Evolutionary conservation across 2,113 vertebrate species (phyloP).

Genomic region (Orthonyx spaldingii): DNA sequence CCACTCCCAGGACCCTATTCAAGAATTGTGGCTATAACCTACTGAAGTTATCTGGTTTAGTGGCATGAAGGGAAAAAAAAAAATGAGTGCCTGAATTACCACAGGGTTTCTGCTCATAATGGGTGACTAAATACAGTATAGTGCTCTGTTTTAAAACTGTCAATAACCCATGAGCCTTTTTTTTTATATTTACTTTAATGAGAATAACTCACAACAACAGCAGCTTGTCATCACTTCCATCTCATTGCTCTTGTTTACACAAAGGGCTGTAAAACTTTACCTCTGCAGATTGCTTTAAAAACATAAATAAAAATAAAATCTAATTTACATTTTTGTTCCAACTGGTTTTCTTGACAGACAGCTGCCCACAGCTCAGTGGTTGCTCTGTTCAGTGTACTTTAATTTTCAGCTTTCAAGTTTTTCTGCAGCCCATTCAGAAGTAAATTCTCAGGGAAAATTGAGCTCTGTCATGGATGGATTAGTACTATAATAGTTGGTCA

Average conservation of each 20-base stretch:
- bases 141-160: conserved; percentile 27
- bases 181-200: conserved; percentile 57
- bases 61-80: accelerated
- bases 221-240: conserved; percentile 32
- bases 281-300: conserved; percentile 60
- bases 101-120: not conserved
- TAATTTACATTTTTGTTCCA: conserved; percentile 79
- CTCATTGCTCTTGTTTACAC: conserved; percentile 68
- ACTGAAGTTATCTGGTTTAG: not conserved
- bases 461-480: conserved; percentile 99
- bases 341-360: conserved; percentile 80
- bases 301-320: conserved; percentile 73
- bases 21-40: not conserved
- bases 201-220: conserved; percentile 53
- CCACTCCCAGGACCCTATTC: not conserved
- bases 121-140: not conserved
- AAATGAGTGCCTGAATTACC: not conserved
- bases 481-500: conserved; percentile 96
- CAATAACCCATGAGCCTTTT: not conserved
- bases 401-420: conserved; percentile 84
- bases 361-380: conserved; percentile 76
- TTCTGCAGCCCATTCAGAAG: conserved; percentile 84
- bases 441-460: conserved; percentile 97
- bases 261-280: conserved; percentile 70
- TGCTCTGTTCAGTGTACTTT: conserved; percentile 82